Percentiles rank a stretch among this genome's conserved stretches.
Evolutionary conservation across 2,113 vertebrate species (phyloP).

Genomic region (Hassar affinis): DNA sequence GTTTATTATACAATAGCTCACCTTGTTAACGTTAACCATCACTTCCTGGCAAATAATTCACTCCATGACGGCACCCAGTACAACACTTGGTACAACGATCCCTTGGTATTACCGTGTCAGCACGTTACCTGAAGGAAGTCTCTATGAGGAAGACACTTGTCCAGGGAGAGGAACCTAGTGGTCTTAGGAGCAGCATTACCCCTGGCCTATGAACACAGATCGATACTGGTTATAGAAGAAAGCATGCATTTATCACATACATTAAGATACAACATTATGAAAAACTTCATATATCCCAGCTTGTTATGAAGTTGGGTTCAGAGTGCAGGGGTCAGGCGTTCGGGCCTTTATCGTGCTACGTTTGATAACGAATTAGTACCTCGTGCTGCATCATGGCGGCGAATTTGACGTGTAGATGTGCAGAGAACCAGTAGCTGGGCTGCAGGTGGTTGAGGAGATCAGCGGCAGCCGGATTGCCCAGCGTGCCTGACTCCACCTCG

Average conservation of each 20-base stretch:
- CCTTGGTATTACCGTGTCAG: neutral
- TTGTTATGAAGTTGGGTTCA: neutral
- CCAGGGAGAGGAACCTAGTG: constrained; percentile 94
- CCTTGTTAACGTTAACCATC: neutral
- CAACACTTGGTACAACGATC: neutral
- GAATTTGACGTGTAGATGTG: constrained; percentile 96
- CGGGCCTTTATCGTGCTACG: neutral
- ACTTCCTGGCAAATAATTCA: neutral
- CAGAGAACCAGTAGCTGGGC: constrained; percentile 94
- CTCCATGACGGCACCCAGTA: neutral
- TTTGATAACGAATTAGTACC: constrained; percentile 64
- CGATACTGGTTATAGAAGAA: neutral
- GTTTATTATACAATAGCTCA: neutral
- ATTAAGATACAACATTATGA: neutral
- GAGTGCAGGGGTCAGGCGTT: neutral
- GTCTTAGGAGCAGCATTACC: constrained; percentile 77
- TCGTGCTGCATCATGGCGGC: constrained; percentile 90
- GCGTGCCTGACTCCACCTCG: constrained; percentile 88
- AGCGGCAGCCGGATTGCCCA: constrained; percentile 90
- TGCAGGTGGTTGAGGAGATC: constrained; percentile 89
- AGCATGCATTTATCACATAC: neutral
- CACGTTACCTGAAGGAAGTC: constrained; percentile 91
- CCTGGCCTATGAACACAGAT: constrained; percentile 62
- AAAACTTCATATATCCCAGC: neutral
- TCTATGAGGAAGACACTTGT: constrained; percentile 92